Conservation (phyloP, 2,888 invertebrate species). For the Drosophila meridionalis region DNA sequence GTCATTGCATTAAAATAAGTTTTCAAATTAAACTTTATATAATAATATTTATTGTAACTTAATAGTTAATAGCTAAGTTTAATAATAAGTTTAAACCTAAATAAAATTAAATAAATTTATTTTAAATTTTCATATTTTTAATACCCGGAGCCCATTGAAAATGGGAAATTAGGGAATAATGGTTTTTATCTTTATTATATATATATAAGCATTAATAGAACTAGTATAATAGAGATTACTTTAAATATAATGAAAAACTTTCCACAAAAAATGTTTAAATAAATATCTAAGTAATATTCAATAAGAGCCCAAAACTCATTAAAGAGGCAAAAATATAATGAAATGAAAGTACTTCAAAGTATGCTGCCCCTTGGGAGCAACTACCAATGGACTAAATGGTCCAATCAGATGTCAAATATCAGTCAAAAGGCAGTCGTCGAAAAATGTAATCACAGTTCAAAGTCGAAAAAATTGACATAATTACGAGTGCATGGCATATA, state of each 20-base stretch:
- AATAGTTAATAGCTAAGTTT: too few relatives aligned
- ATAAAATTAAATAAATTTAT: too few relatives aligned
- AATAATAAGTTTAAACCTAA: too few relatives aligned
- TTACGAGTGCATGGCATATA: slow-evolving; percentile 34
- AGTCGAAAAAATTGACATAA: slow-evolving; percentile 54
- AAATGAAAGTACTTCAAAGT: not conserved
- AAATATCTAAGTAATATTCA: not conserved
- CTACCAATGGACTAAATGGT: slow-evolving; percentile 24
- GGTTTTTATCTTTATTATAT: not conserved
- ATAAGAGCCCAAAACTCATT: not conserved
- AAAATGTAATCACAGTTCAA: slow-evolving; percentile 61
- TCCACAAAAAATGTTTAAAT: not conserved
- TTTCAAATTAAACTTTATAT: too few relatives aligned
- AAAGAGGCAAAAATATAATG: not conserved
- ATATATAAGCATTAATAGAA: too few relatives aligned
- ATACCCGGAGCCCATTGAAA: too few relatives aligned
- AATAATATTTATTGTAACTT: too few relatives aligned
- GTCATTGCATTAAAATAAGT: too few relatives aligned
- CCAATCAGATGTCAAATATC: slow-evolving; percentile 43
- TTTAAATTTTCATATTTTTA: too few relatives aligned
- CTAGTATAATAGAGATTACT: not conserved
- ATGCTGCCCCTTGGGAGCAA: not conserved
- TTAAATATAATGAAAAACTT: not conserved
- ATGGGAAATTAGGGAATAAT: too few relatives aligned
- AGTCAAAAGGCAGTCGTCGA: slow-evolving; percentile 24